These are phyloP conservation scores for Rhagium mordax DNA, from an alignment of 2,888 invertebrate species.

Conservation along the genomic window DNA sequence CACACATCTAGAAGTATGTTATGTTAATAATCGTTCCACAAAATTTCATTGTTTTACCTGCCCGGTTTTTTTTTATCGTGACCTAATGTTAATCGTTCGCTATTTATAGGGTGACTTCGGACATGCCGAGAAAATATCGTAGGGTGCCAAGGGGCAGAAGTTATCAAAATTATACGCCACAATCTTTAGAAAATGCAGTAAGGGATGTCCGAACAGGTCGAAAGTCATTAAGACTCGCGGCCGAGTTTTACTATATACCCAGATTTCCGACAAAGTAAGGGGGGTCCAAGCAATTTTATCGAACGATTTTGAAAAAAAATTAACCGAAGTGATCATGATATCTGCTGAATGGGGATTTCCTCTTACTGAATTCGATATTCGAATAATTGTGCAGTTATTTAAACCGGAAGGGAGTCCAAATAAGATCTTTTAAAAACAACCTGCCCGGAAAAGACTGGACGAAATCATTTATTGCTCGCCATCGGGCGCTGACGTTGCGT, in stretches of 20 bases:
- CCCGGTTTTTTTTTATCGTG: background rate
- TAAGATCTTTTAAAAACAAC: conserved; percentile 32
- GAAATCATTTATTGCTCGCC: background rate
- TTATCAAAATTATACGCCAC: background rate
- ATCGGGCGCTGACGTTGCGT: background rate
- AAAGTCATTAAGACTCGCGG: background rate
- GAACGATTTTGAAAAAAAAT: background rate
- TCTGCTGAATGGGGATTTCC: conserved; percentile 42
- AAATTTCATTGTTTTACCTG: background rate
- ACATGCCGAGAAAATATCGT: background rate
- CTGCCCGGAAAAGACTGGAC: conserved; percentile 32
- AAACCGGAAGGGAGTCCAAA: conserved; percentile 32
- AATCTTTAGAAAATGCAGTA: background rate
- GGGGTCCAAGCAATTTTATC: conserved; percentile 15
- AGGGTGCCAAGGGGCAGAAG: background rate
- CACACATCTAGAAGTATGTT: too few species aligned
- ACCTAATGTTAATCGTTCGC: background rate
- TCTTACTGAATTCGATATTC: conserved; percentile 30
- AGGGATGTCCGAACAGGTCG: background rate
- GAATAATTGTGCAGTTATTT: conserved; percentile 37
- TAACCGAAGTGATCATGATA: background rate
- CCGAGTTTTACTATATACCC: background rate
- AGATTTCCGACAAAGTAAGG: background rate
- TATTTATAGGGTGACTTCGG: background rate
- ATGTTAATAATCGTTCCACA: background rate